Evolutionary conservation across 2,797 vertebrate genomes (phyloP).

Genomic region (Dryobates pubescens): DNA sequence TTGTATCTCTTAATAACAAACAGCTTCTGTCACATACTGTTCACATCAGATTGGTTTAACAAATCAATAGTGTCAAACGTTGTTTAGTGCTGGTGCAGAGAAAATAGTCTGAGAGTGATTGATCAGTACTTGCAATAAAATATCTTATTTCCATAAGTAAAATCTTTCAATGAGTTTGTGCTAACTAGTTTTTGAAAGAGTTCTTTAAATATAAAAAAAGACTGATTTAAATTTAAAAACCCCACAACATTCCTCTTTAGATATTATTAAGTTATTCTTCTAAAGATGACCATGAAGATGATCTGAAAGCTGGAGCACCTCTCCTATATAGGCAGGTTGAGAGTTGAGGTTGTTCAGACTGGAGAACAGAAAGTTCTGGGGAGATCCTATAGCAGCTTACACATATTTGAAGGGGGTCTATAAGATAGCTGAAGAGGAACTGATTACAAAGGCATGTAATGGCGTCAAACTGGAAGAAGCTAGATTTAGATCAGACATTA

Average conservation of each 20-base stretch:
- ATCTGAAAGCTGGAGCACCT: too few species aligned
- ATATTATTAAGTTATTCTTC: background rate
- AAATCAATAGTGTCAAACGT: slow-evolving; percentile 79
- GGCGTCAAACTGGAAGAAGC: too few species aligned
- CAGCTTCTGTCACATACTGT: slow-evolving; percentile 74
- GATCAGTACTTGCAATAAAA: slow-evolving; percentile 77
- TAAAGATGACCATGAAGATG: too few species aligned
- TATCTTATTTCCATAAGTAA: slow-evolving; percentile 73
- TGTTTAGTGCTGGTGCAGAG: slow-evolving; percentile 68
- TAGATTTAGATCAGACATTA: too few species aligned
- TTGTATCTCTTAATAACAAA: slow-evolving; percentile 85
- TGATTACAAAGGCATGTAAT: too few species aligned
- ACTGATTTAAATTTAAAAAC: background rate
- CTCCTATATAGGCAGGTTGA: too few species aligned
- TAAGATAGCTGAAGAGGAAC: too few species aligned
- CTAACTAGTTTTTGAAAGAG: slow-evolving; percentile 17
- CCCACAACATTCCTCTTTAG: background rate
- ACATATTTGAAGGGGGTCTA: too few species aligned
- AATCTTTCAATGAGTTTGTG: slow-evolving; percentile 72
- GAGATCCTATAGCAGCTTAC: too few species aligned
- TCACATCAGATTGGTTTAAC: slow-evolving; percentile 81
- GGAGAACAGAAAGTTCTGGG: too few species aligned
- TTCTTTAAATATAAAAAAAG: slow-evolving; percentile 19
- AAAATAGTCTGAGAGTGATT: slow-evolving; percentile 74
- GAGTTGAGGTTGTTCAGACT: too few species aligned